Evolutionary conservation across 2,797 vertebrate species (phyloP).

Genomic region (Microctenopoma lineatum): DNA sequence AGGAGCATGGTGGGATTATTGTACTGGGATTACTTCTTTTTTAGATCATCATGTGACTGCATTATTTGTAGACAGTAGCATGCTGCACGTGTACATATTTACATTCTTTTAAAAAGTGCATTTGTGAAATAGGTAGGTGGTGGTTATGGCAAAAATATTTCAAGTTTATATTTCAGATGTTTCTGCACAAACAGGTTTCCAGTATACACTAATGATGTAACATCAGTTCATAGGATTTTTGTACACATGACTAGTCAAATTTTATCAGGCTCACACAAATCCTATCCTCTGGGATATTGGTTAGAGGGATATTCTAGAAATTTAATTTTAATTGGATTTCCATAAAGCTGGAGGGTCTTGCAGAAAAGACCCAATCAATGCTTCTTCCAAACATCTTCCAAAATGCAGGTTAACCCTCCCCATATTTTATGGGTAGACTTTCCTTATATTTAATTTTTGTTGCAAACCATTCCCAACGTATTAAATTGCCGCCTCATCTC

Average conservation of each 20-base stretch:
- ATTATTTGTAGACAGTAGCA: constrained; percentile 16
- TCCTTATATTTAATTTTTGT: background rate
- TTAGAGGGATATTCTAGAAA: constrained; percentile 9
- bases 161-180: background rate
- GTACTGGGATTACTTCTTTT: constrained; percentile 66
- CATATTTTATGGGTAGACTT: background rate
- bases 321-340: constrained; percentile 9
- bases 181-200: background rate
- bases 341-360: constrained; percentile 1
- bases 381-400: background rate
- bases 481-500: background rate
- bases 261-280: constrained; percentile 11
- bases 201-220: background rate
- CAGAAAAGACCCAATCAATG: constrained; percentile 10
- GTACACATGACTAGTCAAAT: background rate
- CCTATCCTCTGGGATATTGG: constrained; percentile 15
- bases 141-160: background rate
- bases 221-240: background rate
- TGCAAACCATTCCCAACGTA: background rate
- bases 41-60: constrained; percentile 51
- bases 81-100: constrained; percentile 12
- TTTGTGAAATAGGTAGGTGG: background rate
- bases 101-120: background rate
- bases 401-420: background rate
- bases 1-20: constrained; percentile 62